Evolutionary conservation across 2,797 vertebrate genomes (phyloP), one percentile per base, ranked within the genome.

Genomic region (Gymnoscopelus braueri): DNA sequence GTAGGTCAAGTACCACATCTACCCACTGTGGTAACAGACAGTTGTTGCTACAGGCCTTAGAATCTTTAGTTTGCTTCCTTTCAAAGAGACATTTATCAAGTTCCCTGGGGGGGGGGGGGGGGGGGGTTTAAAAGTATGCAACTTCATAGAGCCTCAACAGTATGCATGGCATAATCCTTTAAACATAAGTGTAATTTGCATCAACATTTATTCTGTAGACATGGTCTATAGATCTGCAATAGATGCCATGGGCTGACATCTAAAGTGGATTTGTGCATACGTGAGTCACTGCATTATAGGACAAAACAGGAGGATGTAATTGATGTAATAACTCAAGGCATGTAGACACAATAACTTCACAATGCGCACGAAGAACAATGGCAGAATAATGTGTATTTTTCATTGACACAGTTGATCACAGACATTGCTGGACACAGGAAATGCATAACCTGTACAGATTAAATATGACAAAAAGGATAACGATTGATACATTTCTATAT

Each of bases 21-120:
- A 6, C 5, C 32, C 32, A 99, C 94, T 81, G 97, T 99, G 80
- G 96, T 98, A 82, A 98, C 95, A 15, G 95, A 35, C 32, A 97
- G 74, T 91, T 88, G 0, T 89, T 66, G 81, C 96, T 8, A 7
- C 94, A 98, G 48, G 90, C 85, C 1, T 58, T 62, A 0, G 75
- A 76, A 26, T 86, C 84, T 39, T 69, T 47, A 0, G 51, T 82
- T 83, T 94, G 96, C 91, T 93, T 80, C 32, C 32, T 82, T 99
- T 98, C 4, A 97, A 82, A 14, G 87, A 0, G 44, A 95, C 96
- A 13, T 93, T 72, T 57, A 72, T 91, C 93, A 98, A 35, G 32
- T 32, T 32, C 32, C 32, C 32, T 32, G 3, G 3, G 32, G 5
- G 32, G 32, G 32, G 6, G 32, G 4, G 5, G 3, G 3, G 32